Conservation (phyloP, 2,113 vertebrate species). For the Corapipo altera region DNA sequence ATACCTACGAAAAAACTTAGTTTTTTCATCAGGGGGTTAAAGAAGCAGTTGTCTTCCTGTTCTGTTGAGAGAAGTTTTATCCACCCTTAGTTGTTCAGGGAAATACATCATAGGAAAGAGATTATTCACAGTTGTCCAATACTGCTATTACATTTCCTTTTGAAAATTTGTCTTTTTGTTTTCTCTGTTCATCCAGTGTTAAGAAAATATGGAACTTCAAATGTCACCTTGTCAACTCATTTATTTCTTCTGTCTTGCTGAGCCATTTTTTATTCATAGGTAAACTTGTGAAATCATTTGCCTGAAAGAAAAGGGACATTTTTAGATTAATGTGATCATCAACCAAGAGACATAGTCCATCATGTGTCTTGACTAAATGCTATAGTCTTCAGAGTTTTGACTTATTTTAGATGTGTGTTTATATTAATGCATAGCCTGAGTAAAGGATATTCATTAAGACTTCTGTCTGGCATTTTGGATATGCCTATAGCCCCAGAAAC, state of each 20-base stretch:
- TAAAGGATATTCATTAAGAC: background rate
- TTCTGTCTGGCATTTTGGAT: background rate
- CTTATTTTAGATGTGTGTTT: background rate
- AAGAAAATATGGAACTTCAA: background rate
- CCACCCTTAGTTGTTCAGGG: slow-evolving; percentile 18
- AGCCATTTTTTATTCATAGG: background rate
- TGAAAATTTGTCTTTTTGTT: background rate
- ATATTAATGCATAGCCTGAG: background rate
- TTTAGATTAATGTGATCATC: background rate
- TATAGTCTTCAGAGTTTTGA: background rate
- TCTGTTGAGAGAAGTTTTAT: slow-evolving; percentile 33
- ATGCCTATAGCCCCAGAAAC: background rate
- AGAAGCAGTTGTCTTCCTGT: slow-evolving; percentile 62
- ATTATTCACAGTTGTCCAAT: slow-evolving; percentile 37
- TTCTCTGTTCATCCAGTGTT: background rate
- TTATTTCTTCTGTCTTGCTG: background rate
- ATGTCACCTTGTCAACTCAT: background rate
- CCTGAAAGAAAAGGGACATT: background rate
- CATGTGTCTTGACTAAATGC: background rate
- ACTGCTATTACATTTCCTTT: slow-evolving; percentile 3
- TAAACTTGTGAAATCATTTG: background rate
- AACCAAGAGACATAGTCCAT: background rate
- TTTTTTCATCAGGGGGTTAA: slow-evolving; percentile 68
- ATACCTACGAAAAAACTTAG: slow-evolving; percentile 47
- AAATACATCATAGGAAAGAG: slow-evolving; percentile 55